Conservation (phyloP, 2,797 vertebrate species). For the Argya squamiceps region DNA sequence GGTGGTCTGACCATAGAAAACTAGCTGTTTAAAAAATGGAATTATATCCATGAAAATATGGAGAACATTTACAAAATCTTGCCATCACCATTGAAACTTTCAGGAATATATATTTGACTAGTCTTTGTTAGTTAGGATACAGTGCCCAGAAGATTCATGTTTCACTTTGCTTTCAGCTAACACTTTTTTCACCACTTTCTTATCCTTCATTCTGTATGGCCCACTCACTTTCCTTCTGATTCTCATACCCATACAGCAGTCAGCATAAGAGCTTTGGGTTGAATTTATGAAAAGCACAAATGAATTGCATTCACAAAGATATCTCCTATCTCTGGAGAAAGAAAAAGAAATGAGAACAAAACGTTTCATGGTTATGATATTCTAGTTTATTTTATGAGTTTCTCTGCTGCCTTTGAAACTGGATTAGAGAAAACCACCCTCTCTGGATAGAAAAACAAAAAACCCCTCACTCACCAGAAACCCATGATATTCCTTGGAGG, state of each 20-base stretch:
- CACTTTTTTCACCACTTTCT: neutral
- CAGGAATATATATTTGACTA: neutral
- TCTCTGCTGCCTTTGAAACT: neutral
- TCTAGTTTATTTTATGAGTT: neutral
- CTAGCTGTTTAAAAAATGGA: neutral
- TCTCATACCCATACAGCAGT: neutral
- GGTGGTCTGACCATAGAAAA: neutral
- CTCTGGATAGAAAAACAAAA: no score
- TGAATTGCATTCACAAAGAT: neutral
- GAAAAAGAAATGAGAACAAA: neutral
- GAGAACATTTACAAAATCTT: neutral
- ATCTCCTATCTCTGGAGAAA: neutral
- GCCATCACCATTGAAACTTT: neutral
- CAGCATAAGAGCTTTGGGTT: neutral
- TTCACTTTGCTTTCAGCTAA: neutral
- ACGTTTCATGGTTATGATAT: neutral
- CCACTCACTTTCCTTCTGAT: neutral
- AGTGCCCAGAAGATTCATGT: neutral
- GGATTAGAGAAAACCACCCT: neutral
- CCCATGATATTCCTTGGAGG: fast-evolving
- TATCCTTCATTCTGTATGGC: neutral
- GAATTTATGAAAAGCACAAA: neutral
- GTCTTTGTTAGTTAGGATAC: neutral
- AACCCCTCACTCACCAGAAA: neutral
- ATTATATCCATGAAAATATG: neutral